Conservation (phyloP, 2,888 invertebrate genomes). For the Ophion slaviceki region DNA sequence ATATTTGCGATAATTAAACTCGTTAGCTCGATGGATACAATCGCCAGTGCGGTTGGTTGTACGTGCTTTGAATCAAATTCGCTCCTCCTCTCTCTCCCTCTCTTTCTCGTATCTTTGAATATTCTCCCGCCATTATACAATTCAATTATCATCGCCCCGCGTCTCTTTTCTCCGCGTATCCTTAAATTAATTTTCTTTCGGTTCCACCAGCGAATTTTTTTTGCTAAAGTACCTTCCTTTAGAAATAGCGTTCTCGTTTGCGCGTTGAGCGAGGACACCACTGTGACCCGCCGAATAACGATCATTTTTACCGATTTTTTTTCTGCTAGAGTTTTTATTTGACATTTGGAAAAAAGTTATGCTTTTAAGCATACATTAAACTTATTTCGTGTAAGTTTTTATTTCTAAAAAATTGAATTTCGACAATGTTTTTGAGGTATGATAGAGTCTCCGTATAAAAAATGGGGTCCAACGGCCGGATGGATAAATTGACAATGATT, state of each 20-base stretch:
- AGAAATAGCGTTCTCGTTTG: slow-evolving; percentile 5
- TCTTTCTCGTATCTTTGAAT: slow-evolving; percentile 28
- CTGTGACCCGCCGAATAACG: too few relatives aligned
- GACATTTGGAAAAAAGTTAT: too few relatives aligned
- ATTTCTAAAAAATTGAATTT: too few relatives aligned
- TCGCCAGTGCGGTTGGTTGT: slow-evolving; percentile 12
- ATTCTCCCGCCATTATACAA: slow-evolving; percentile 32
- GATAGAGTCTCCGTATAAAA: too few relatives aligned
- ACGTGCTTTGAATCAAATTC: slow-evolving; percentile 37
- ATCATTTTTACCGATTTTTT: too few relatives aligned
- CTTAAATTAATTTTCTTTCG: not conserved
- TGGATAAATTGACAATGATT: too few relatives aligned
- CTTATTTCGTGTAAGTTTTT: too few relatives aligned
- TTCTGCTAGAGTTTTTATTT: too few relatives aligned
- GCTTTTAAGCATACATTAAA: too few relatives aligned
- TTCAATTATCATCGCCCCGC: not conserved
- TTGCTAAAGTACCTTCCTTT: slow-evolving; percentile 18
- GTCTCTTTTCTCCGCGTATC: not conserved
- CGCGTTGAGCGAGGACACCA: too few relatives aligned
- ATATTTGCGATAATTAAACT: slow-evolving; percentile 56
- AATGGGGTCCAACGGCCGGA: too few relatives aligned
- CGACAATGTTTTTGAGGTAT: too few relatives aligned
- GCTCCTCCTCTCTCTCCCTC: not conserved
- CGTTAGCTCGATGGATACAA: slow-evolving; percentile 44
- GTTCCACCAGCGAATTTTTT: not conserved